Conservation (phyloP, 2,888 invertebrate genomes). For the Dexiosoma caninum region DNA sequence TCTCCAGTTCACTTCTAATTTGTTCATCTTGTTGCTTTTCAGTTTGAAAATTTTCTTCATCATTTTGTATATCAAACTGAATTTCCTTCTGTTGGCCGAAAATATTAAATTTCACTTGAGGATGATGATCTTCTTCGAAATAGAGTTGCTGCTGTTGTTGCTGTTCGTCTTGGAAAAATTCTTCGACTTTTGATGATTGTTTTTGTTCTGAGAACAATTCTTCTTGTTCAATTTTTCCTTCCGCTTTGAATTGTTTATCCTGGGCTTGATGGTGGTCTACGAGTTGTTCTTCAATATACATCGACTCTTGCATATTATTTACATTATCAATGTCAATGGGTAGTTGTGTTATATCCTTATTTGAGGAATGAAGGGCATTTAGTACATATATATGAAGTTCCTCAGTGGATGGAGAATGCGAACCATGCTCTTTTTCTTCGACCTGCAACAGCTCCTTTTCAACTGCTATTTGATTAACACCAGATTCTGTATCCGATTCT, state of each 20-base stretch:
- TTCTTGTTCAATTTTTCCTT: not conserved
- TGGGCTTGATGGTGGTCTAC: not conserved
- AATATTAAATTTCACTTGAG: not conserved
- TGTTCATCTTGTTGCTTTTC: not conserved
- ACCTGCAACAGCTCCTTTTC: constrained; percentile 71
- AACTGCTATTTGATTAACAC: constrained; percentile 25
- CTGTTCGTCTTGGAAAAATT: not conserved
- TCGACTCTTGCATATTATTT: constrained; percentile 70
- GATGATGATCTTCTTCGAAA: not conserved
- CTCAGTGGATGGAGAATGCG: constrained; percentile 73
- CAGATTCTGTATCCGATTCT: constrained; percentile 49
- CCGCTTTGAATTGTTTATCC: not conserved
- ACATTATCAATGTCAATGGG: constrained; percentile 63
- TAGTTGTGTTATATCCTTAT: constrained; percentile 61
- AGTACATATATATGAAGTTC: constrained; percentile 70
- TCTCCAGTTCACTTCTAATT: not conserved
- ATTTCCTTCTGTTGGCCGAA: not conserved
- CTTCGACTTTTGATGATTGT: not conserved
- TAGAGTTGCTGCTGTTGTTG: not conserved
- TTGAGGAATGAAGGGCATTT: constrained; percentile 57
- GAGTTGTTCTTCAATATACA: constrained; percentile 67
- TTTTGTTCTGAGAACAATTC: not conserved
- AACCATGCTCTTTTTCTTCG: constrained; percentile 73
- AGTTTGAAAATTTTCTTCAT: not conserved
- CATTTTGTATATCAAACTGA: not conserved